Conservation (phyloP, 2,797 vertebrate species). For the Tapirus indicus region DNA sequence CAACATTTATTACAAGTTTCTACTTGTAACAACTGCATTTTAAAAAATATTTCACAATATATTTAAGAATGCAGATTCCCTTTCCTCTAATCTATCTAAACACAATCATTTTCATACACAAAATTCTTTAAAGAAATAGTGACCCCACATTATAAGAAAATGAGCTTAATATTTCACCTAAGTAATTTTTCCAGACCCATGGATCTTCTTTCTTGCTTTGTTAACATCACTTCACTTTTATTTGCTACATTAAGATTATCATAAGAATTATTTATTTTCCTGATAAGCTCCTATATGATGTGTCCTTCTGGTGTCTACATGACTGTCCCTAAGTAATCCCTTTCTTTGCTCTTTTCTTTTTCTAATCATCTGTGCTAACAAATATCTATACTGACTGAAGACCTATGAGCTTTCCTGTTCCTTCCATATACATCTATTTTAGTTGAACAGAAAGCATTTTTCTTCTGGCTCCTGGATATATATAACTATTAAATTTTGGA, state of each 20-base stretch:
- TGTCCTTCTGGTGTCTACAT: neutral
- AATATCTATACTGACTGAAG: neutral
- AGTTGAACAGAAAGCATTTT: conserved; percentile 45
- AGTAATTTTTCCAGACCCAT: neutral
- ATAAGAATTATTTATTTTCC: conserved; percentile 19
- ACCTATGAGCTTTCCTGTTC: neutral
- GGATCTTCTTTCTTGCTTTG: neutral
- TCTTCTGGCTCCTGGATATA: neutral
- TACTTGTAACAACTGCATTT: neutral
- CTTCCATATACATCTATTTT: neutral
- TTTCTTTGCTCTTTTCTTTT: neutral
- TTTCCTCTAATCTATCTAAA: conserved; percentile 31
- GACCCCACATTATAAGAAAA: neutral
- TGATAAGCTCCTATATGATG: neutral
- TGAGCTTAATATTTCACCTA: neutral
- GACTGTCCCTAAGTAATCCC: neutral
- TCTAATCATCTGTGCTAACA: neutral
- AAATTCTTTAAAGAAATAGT: conserved; percentile 13
- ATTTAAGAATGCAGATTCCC: neutral
- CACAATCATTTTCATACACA: conserved; percentile 11
- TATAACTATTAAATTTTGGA: conserved; percentile 12
- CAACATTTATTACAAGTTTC: conserved; percentile 3
- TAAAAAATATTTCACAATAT: neutral
- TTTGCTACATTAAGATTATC: neutral
- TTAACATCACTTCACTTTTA: conserved; percentile 42